These are phyloP conservation scores for Ageneiosus marmoratus DNA, from an alignment of 2,113 vertebrate species.

Conservation along the genomic window DNA sequence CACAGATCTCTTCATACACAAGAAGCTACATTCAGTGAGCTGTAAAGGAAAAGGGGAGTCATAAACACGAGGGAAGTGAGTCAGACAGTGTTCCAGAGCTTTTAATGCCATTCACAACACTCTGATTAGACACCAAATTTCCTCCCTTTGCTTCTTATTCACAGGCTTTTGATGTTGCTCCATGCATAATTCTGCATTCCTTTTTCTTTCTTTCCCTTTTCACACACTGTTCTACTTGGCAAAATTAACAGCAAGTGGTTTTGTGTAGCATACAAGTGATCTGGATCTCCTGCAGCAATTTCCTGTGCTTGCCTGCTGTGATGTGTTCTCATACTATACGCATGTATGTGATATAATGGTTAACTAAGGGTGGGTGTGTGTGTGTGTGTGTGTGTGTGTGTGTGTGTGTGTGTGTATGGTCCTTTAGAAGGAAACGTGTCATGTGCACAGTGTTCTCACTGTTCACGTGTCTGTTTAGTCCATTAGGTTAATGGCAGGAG, in stretches of 20 bases:
- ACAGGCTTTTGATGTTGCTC: constrained; percentile 67
- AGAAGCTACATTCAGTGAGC: background rate
- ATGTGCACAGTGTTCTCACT: constrained; percentile 4
- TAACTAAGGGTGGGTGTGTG: background rate
- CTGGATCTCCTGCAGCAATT: constrained; percentile 34
- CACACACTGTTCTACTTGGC: constrained; percentile 58
- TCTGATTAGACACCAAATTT: constrained; percentile 59
- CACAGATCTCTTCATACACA: background rate
- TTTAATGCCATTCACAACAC: constrained; percentile 40
- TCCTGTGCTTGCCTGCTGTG: constrained; percentile 29
- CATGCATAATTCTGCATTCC: constrained; percentile 55
- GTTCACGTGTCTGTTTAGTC: constrained; percentile 17
- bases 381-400: background rate
- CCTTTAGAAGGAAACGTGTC: background rate
- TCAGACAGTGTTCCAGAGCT: constrained; percentile 48
- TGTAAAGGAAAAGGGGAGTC: background rate
- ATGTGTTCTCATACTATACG: constrained; percentile 4
- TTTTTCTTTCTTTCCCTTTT: constrained; percentile 60
- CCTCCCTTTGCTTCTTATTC: constrained; percentile 64
- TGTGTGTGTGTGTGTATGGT: constrained; percentile 12
- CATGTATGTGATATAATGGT: constrained; percentile 10
- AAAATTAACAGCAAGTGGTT: constrained; percentile 66
- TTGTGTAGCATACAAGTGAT: constrained; percentile 49
- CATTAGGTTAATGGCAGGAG: background rate
- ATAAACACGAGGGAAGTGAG: constrained; percentile 51